Evolutionary conservation across 2,113 vertebrate genomes (phyloP).

Genomic region (Phaetusa simplex): DNA sequence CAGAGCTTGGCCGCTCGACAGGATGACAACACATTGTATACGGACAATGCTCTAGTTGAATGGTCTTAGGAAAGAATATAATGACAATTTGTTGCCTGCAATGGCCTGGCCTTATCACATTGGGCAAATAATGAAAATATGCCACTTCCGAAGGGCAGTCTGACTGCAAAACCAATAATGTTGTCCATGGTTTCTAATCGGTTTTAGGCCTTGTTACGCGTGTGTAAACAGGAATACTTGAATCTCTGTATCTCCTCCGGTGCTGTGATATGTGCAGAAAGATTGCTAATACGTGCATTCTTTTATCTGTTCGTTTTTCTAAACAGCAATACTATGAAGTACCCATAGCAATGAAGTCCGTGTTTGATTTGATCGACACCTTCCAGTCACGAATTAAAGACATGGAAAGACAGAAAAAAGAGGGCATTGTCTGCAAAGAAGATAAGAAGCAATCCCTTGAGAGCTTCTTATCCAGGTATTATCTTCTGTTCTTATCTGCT

Average conservation of each 20-base stretch:
- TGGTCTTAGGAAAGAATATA: background rate
- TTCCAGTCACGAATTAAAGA: constrained; percentile 96
- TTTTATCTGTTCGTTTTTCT: background rate
- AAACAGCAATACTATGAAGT: constrained; percentile 96
- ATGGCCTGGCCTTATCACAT: background rate
- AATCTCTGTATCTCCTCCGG: background rate
- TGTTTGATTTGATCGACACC: constrained; percentile 93
- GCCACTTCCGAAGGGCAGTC: background rate
- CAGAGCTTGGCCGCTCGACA: background rate
- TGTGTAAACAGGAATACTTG: background rate
- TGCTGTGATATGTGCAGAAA: background rate
- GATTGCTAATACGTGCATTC: background rate
- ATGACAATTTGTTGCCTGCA: background rate
- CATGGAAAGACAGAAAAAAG: constrained; percentile 96
- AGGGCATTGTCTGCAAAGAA: constrained; percentile 92
- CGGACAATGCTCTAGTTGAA: background rate
- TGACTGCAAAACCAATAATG: background rate
- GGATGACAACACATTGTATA: background rate
- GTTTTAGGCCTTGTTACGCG: background rate
- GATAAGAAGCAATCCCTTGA: constrained; percentile 95
- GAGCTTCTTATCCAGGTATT: constrained; percentile 94
- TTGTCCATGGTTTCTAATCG: background rate
- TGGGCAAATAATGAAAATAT: background rate
- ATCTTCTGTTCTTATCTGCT: background rate
- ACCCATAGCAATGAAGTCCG: constrained; percentile 95